Conservation (phyloP, 2,888 invertebrate species). For the Trichogramma dendrolimi region DNA sequence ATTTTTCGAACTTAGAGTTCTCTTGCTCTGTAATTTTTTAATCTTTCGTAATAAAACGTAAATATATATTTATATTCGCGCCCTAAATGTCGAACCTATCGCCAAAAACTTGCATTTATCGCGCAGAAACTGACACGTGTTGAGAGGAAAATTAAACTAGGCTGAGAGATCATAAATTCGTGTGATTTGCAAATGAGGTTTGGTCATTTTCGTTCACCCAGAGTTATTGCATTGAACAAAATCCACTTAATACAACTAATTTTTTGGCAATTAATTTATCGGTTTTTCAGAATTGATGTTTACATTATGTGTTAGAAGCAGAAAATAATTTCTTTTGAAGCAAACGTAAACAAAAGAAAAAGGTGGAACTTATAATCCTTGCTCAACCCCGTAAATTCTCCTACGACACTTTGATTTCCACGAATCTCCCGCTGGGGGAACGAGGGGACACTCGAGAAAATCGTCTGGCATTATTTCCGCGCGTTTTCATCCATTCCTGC, state of each 20-base stretch:
- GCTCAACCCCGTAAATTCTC: constrained; percentile 10
- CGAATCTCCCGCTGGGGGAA: not conserved
- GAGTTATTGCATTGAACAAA: too few species aligned
- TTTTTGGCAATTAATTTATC: too few species aligned
- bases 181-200: too few species aligned
- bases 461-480: constrained; percentile 13
- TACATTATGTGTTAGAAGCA: too few species aligned
- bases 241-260: too few species aligned
- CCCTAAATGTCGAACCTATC: constrained; percentile 32
- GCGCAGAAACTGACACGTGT: constrained; percentile 20
- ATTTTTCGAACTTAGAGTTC: constrained; percentile 30
- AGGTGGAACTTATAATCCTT: not conserved
- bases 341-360: too few species aligned
- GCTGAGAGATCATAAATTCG: too few species aligned
- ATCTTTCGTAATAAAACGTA: constrained; percentile 20
- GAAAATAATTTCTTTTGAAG: too few species aligned
- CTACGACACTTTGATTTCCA: constrained; percentile 10
- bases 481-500: constrained; percentile 7
- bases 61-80: constrained; percentile 23
- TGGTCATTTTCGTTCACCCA: too few species aligned
- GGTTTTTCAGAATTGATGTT: too few species aligned
- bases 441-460: constrained; percentile 8
- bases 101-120: constrained; percentile 26
- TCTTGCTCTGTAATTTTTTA: constrained; percentile 14
- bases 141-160: constrained; percentile 14